phyloP scores from a whole-genome alignment of 2,888 invertebrate genomes.

The Mesoligia furuncula region DNA sequence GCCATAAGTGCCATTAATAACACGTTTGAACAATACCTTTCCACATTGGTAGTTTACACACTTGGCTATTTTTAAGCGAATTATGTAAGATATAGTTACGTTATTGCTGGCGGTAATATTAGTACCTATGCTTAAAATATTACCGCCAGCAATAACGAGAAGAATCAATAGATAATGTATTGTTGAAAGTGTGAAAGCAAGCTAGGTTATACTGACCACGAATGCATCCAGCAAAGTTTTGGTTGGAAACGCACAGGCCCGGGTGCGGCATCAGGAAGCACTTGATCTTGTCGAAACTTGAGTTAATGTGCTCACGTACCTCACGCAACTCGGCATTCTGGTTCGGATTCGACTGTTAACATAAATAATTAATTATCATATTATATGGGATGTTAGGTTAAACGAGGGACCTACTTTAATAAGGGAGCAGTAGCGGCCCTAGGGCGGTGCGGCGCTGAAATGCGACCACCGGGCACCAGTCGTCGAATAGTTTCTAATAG shows the following conservation, averaged over 20 bases:
- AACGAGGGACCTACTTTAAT: neutral
- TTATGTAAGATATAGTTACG: no score
- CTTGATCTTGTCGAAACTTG: conserved; percentile 97
- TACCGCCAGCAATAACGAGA: neutral
- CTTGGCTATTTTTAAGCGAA: neutral
- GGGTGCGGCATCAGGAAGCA: conserved; percentile 99
- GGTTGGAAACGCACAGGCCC: conserved; percentile 97
- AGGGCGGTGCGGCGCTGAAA: no score
- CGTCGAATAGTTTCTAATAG: no score
- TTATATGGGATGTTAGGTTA: neutral
- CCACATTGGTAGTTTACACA: neutral
- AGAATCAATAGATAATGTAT: neutral
- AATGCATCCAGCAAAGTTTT: conserved; percentile 97
- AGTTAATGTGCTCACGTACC: conserved; percentile 95
- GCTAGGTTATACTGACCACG: conserved; percentile 80
- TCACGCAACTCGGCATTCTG: conserved; percentile 98
- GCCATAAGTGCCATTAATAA: neutral
- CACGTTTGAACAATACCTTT: neutral
- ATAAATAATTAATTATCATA: conserved; percentile 10
- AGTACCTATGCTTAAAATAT: no score
- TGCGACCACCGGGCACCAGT: no score
- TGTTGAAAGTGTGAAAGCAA: neutral
- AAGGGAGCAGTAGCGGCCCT: no score
- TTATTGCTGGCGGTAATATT: no score
- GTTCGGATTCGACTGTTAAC: conserved; percentile 92